These are phyloP conservation scores for Bombus huntii DNA, from an alignment of 1,140 invertebrate species.

Conservation along the genomic window DNA sequence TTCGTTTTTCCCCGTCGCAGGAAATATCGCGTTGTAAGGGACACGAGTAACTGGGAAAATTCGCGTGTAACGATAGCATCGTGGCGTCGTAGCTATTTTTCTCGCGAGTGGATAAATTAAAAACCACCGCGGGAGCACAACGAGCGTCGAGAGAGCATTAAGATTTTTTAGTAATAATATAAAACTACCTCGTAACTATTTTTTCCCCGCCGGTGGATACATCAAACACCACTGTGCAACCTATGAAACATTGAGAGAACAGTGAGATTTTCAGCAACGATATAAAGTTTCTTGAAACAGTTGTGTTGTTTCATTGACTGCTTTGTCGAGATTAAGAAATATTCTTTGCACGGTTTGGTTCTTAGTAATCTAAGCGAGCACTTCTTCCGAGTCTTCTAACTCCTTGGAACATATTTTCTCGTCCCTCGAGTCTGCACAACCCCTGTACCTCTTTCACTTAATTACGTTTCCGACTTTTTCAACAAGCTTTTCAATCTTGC, in stretches of 20 bases:
- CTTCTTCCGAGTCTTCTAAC: neutral
- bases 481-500: neutral
- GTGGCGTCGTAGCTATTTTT: neutral
- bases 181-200: too few species aligned
- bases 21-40: slow-evolving; percentile 14
- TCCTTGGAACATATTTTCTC: too few species aligned
- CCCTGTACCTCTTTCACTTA: neutral
- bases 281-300: too few species aligned
- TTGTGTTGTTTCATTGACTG: too few species aligned
- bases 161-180: neutral
- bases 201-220: too few species aligned
- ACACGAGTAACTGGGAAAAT: neutral
- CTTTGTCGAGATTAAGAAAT: too few species aligned
- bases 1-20: neutral
- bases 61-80: neutral
- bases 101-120: neutral
- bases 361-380: neutral
- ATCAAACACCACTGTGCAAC: neutral
- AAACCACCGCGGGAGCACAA: too few species aligned
- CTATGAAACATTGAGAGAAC: neutral
- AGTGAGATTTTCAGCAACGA: too few species aligned
- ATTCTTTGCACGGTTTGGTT: neutral
- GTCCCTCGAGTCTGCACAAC: too few species aligned
- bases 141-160: neutral
- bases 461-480: neutral